phyloP scores from a whole-genome alignment of 2,797 vertebrate genomes.

The Eupleurogrammus muticus region DNA sequence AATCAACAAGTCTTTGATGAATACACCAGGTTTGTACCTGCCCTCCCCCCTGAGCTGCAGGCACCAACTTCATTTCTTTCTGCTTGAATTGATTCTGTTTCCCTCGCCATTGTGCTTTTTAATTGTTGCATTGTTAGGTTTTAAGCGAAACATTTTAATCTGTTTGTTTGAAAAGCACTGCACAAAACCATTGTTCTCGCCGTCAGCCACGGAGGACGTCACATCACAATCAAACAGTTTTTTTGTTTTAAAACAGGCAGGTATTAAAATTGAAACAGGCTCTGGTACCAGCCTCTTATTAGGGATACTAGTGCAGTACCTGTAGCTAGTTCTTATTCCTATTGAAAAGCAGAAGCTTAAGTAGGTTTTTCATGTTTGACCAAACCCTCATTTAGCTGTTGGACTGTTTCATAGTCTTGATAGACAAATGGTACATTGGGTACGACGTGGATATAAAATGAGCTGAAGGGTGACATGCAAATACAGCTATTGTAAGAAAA shows the following conservation, averaged over 20 bases:
- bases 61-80: not conserved
- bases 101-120: not conserved
- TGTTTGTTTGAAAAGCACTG: not conserved
- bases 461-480: too few species aligned
- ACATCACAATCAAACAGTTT: not conserved
- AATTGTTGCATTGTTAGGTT: not conserved
- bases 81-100: not conserved
- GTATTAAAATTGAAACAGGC: not conserved
- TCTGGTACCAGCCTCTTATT: conserved; percentile 19
- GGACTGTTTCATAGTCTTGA: too few species aligned
- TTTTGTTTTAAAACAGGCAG: not conserved
- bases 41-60: not conserved
- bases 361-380: too few species aligned
- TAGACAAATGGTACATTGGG: too few species aligned
- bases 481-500: too few species aligned
- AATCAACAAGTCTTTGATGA: not conserved
- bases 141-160: not conserved
- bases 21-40: not conserved
- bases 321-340: too few species aligned
- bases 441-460: too few species aligned
- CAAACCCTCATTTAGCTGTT: too few species aligned
- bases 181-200: not conserved
- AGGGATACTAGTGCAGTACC: not conserved
- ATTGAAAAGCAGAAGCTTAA: too few species aligned
- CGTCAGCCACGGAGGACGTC: not conserved